Base-by-base conservation (phyloP, 2,113 vertebrate species). In the Alouatta palliata region DNA sequence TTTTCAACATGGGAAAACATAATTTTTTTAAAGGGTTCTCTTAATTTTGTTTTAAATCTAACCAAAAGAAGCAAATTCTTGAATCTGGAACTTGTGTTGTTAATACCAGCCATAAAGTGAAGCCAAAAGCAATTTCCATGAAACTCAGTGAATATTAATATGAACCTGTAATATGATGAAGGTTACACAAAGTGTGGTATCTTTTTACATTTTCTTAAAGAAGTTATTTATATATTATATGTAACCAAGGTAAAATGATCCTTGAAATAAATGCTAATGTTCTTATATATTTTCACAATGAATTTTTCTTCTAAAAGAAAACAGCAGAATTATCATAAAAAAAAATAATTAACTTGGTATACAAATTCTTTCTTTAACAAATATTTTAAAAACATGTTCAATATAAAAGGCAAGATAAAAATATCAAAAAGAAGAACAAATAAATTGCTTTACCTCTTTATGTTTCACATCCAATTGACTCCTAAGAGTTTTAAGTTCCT, bases 401-500 rank as follows among this genome's bases (percentile, higher is more conserved):
- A 49, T 58, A 83, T 43, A 95, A 96, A 97, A 81, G 27, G 3
- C 14, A 87, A 75, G 16, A 11, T 87, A 10, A 90, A 96, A 94
- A 25, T 88, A 76, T 11, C 49, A 94, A 87, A 85, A 90, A 73
- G 21, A 96, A 23, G 43, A 13, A 6, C 2, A 45, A 95, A 86
- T n/a, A 4, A 3, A 49, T 75, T 16, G 20, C 20, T 27, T 75
- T 98, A 99, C 99, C 99, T 99, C 99, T 96, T 99, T 98, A 47
- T 99, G 97, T 84, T 98, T 99, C 45, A 98, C 97, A 64, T 99
- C 99, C 94, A 99, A 90, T 43, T 98, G 98, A 71, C 90, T 97
- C 93, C 93, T 99, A 43, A 98, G 97, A 49, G 98, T 97, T 54
- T 98, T 96, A 21, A 99, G 99, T 7, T 99, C 99, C 75, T 98